These are phyloP conservation scores for Riparia riparia DNA, from an alignment of 2,113 vertebrate species.

Conservation along the genomic window DNA sequence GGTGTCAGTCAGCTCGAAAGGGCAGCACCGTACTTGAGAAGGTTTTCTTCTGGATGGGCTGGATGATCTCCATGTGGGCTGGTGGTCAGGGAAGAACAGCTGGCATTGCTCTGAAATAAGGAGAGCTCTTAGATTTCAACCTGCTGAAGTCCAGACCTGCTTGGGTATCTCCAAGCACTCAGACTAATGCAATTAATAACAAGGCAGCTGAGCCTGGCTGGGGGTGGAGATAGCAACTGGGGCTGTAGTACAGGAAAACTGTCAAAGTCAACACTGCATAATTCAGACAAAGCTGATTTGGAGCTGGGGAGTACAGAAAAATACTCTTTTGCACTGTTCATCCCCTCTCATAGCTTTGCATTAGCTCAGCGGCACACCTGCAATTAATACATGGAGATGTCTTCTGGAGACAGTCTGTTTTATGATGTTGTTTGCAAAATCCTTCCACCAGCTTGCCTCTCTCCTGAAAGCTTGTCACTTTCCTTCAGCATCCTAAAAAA, in stretches of 20 bases:
- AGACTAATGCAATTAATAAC: background rate
- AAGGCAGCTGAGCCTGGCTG: background rate
- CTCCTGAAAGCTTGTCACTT: slow-evolving; percentile 63
- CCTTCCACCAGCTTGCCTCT: slow-evolving; percentile 16
- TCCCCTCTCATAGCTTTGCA: slow-evolving; percentile 5
- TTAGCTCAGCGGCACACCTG: slow-evolving; percentile 47
- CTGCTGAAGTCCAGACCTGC: background rate
- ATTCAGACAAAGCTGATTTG: background rate
- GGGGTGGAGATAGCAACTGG: background rate
- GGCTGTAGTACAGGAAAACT: background rate
- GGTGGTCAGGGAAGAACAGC: background rate
- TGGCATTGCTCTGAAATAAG: background rate
- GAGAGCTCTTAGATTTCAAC: slow-evolving; percentile 6
- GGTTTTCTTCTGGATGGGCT: background rate
- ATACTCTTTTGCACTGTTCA: background rate
- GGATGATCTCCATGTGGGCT: slow-evolving; percentile 8
- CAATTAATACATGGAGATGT: slow-evolving; percentile 50
- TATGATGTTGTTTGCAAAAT: slow-evolving; percentile 21
- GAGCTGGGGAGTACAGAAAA: background rate
- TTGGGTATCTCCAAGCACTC: background rate
- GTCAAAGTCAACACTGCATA: background rate
- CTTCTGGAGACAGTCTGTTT: slow-evolving; percentile 2
- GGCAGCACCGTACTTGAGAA: background rate
- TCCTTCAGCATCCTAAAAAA: slow-evolving; percentile 56
- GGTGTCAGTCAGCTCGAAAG: background rate